These are phyloP conservation scores for Ibidorhyncha struthersii DNA, from an alignment of 2,113 vertebrate species.

Conservation along the genomic window DNA sequence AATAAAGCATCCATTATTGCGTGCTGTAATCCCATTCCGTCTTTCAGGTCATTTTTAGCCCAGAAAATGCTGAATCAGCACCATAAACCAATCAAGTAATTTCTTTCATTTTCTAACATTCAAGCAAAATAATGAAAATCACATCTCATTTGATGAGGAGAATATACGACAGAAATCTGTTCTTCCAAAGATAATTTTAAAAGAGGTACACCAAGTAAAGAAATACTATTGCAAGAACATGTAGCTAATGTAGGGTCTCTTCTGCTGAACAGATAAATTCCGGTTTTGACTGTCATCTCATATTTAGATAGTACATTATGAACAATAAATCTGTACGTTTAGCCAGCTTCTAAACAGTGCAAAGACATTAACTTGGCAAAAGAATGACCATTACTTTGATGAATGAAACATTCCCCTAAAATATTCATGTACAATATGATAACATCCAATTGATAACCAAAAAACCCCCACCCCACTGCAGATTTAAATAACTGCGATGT, in stretches of 20 bases:
- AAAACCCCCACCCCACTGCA: not conserved
- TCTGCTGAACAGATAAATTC: conserved; percentile 61
- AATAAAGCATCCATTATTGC: conserved; percentile 18
- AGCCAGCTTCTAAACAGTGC: conserved; percentile 43
- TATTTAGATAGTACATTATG: conserved; percentile 34
- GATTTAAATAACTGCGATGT: conserved; percentile 9
- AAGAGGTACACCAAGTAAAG: conserved; percentile 64
- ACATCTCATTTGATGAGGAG: conserved; percentile 45
- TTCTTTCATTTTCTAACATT: conserved; percentile 70
- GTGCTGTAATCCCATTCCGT: conserved; percentile 23
- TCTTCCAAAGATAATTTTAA: conserved; percentile 42
- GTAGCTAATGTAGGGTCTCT: conserved; percentile 56
- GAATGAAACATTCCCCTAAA: conserved; percentile 62
- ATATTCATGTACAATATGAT: conserved; percentile 48
- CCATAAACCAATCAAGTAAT: conserved; percentile 65
- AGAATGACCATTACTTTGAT: conserved; percentile 62
- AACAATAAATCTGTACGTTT: conserved; percentile 45
- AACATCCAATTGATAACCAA: conserved; percentile 29
- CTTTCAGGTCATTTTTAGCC: conserved; percentile 44
- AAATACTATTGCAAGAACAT: conserved; percentile 18
- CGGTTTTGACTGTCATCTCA: conserved; percentile 39
- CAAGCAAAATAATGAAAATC: conserved; percentile 71
- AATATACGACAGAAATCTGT: conserved; percentile 46
- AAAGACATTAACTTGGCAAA: conserved; percentile 62
- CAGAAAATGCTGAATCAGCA: conserved; percentile 64